Conservation (phyloP, 2,888 invertebrate genomes). For the Ramazzottius varieornatus region DNA sequence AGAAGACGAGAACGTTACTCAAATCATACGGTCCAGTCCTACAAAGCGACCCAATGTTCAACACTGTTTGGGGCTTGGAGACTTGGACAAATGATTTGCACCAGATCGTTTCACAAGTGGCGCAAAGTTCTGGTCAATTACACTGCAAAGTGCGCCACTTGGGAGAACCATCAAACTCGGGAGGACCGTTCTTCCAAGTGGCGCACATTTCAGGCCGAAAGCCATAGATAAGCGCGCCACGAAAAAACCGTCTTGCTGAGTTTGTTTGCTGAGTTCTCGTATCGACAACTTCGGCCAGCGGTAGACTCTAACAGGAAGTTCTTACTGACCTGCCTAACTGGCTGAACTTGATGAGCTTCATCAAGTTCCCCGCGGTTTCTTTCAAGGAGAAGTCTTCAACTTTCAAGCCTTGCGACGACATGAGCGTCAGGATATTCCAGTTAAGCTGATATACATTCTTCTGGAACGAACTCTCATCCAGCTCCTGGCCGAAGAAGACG, state of each 20-base stretch:
- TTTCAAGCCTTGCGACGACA: neutral
- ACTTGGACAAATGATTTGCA: no score
- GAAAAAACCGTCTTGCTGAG: no score
- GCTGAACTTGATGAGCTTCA: neutral
- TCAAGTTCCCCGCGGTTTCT: neutral
- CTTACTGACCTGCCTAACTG: neutral
- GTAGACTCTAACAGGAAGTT: no score
- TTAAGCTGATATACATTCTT: neutral
- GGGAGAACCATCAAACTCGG: no score
- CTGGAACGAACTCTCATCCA: constrained; percentile 1
- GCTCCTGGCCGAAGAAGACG: neutral
- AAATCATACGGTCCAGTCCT: constrained; percentile 2
- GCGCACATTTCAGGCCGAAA: no score
- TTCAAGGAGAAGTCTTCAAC: neutral
- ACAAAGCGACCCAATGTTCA: neutral
- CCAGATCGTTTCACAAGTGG: no score
- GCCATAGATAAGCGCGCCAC: no score
- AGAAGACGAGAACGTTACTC: neutral
- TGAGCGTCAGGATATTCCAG: constrained; percentile 1
- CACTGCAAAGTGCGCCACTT: no score
- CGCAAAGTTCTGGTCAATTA: no score
- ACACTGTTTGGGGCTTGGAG: neutral
- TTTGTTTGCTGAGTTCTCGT: no score
- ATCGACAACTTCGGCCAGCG: no score
- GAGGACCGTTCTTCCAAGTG: no score